Evolutionary conservation across 2,888 invertebrate species (phyloP).

Genomic region (Merodon equestris): DNA sequence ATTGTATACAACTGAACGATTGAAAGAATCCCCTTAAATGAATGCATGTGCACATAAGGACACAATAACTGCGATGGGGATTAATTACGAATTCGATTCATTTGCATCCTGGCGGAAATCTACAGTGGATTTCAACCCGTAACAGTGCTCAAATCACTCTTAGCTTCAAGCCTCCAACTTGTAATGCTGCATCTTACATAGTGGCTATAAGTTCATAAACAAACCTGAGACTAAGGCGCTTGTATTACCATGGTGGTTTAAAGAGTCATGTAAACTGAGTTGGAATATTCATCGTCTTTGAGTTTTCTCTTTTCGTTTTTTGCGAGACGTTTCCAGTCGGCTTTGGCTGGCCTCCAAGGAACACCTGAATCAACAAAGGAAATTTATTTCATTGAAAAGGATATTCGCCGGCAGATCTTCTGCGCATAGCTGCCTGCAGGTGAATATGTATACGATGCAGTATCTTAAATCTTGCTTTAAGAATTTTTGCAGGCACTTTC

Average conservation of each 20-base stretch:
- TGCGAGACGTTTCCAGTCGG: slow-evolving; percentile 19
- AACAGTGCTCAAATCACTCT: no score
- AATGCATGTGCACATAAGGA: slow-evolving; percentile 35
- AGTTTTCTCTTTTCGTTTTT: no score
- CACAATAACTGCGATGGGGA: slow-evolving; percentile 11
- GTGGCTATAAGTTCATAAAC: not conserved
- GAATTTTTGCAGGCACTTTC: not conserved
- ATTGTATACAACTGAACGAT: slow-evolving; percentile 18
- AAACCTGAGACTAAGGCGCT: slow-evolving; percentile 13
- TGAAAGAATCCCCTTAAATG: slow-evolving; percentile 37
- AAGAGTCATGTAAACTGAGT: slow-evolving; percentile 24
- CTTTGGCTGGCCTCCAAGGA: slow-evolving; percentile 61
- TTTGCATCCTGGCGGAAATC: slow-evolving; percentile 39
- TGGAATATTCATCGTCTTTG: slow-evolving; percentile 52
- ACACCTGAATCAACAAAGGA: slow-evolving; percentile 60
- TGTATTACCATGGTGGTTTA: slow-evolving; percentile 2
- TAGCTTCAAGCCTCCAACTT: no score
- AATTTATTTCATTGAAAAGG: slow-evolving; percentile 51
- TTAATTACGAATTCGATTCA: slow-evolving; percentile 56
- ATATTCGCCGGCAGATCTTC: not conserved
- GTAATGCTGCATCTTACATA: no score
- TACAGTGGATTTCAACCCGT: slow-evolving; percentile 16
- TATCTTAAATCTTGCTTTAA: slow-evolving; percentile 20
- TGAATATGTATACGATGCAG: not conserved
- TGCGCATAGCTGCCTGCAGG: not conserved